phyloP scores from a whole-genome alignment of 2,113 vertebrate species.

The Argyrosomus japonicus region DNA sequence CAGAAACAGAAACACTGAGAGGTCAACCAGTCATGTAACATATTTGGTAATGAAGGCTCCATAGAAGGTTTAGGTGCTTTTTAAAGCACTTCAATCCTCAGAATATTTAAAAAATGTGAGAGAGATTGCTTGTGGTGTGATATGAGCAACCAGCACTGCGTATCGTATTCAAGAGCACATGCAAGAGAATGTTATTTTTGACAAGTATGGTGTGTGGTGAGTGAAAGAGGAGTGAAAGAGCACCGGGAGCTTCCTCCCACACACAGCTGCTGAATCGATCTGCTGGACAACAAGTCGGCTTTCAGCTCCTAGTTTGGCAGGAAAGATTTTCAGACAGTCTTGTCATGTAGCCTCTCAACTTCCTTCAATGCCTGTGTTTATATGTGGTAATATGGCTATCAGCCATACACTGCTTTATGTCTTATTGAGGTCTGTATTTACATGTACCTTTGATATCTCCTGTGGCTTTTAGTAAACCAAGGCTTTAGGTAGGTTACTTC shows the following conservation, averaged over 20 bases:
- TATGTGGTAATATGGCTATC: background rate
- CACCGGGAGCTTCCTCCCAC: constrained; percentile 64
- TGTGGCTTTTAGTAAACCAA: background rate
- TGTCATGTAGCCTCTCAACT: constrained; percentile 12
- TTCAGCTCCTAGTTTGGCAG: constrained; percentile 24
- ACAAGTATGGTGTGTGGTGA: constrained; percentile 41
- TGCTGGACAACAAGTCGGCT: constrained; percentile 38
- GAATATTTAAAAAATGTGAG: too few species aligned
- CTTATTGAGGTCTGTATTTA: constrained; percentile 8
- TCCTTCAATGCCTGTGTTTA: constrained; percentile 23
- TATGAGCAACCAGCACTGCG: constrained; percentile 8
- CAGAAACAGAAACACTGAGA: background rate
- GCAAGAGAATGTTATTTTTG: constrained; percentile 57
- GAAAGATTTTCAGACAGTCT: constrained; percentile 27
- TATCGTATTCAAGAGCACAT: constrained; percentile 12
- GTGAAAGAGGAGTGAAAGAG: constrained; percentile 49
- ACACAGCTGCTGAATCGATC: constrained; percentile 66
- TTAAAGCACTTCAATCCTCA: background rate
- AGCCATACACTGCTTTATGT: background rate
- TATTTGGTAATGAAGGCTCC: background rate
- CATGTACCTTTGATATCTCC: background rate
- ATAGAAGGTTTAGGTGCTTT: background rate
- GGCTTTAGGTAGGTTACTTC: background rate
- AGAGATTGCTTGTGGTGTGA: background rate
- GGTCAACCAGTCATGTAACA: too few species aligned